A percentile compares a stretch with the other conserved stretches of the same genome.
These are phyloP conservation scores for Neoitamus cyanurus DNA, from an alignment of 2,888 invertebrate genomes.

Conservation along the genomic window DNA sequence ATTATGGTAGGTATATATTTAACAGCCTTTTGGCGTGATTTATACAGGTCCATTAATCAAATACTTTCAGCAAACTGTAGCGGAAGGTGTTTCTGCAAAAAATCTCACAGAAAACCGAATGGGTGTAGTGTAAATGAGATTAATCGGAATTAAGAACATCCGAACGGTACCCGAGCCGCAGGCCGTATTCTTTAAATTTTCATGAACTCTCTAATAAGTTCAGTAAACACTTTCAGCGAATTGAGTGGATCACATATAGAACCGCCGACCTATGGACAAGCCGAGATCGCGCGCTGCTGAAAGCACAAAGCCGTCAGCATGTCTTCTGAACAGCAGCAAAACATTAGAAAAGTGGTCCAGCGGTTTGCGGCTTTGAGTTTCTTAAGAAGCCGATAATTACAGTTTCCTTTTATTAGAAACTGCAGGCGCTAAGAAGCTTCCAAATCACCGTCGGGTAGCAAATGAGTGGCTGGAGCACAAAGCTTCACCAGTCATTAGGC, in stretches of 20 bases:
- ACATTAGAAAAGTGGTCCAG: slow-evolving; percentile 23
- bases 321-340: background rate
- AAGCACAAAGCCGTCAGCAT: background rate
- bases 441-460: background rate
- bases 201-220: slow-evolving; percentile 13
- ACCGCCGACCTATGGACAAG: background rate
- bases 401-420: background rate
- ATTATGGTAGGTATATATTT: background rate
- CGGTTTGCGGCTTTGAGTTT: slow-evolving; percentile 27
- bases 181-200: background rate
- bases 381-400: slow-evolving; percentile 34
- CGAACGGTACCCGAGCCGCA: background rate
- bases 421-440: background rate
- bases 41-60: background rate
- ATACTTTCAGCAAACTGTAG: background rate
- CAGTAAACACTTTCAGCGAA: slow-evolving; percentile 13
- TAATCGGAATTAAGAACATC: slow-evolving; percentile 58
- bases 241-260: background rate
- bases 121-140: background rate
- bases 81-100: background rate
- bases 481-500: slow-evolving; percentile 1
- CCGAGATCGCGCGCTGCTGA: background rate
- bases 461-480: background rate
- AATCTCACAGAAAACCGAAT: background rate
- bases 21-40: background rate